Evolutionary conservation across 1,140 invertebrate genomes (phyloP).

Genomic region (Drosophila albomicans): DNA sequence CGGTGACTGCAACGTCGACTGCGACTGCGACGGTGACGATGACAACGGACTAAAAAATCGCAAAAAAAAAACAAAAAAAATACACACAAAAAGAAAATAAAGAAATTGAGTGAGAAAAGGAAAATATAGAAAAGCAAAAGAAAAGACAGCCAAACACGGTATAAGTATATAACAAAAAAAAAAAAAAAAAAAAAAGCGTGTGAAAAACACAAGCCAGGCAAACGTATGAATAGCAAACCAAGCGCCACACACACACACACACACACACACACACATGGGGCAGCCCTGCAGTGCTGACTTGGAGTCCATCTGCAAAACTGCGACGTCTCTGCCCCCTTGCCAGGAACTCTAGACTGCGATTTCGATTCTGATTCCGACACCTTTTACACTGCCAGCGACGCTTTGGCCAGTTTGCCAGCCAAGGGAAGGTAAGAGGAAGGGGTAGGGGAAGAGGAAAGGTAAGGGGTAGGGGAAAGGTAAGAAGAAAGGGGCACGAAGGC

Average conservation of each 20-base stretch:
- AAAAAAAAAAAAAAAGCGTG: conserved; percentile 57
- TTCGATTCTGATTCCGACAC: conserved; percentile 19
- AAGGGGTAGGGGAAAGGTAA: not conserved
- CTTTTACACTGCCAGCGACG: not conserved
- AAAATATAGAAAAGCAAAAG: conserved; percentile 1
- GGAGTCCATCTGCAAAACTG: conserved; percentile 1
- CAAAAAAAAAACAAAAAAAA: conserved; percentile 19
- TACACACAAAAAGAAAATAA: not conserved
- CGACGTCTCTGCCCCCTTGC: not conserved
- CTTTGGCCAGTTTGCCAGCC: conserved; percentile 21
- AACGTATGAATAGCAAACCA: conserved; percentile 71
- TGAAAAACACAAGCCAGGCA: conserved; percentile 55
- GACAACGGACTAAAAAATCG: conserved; percentile 44
- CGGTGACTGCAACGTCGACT: conserved; percentile 35
- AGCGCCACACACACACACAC: conserved; percentile 15
- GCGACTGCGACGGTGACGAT: conserved; percentile 39
- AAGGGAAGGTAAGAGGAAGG: not conserved
- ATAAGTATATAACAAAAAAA: conserved; percentile 39
- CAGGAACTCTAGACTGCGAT: conserved; percentile 8
- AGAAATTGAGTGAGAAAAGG: not conserved
- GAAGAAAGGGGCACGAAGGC: not conserved
- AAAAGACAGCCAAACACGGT: conserved; percentile 40
- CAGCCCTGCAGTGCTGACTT: conserved; percentile 10
- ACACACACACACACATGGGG: conserved; percentile 11
- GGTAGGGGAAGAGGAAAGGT: not conserved